These are phyloP conservation scores for Diglossa cyanea DNA, from an alignment of 2,797 vertebrate genomes.

Conservation along the genomic window DNA sequence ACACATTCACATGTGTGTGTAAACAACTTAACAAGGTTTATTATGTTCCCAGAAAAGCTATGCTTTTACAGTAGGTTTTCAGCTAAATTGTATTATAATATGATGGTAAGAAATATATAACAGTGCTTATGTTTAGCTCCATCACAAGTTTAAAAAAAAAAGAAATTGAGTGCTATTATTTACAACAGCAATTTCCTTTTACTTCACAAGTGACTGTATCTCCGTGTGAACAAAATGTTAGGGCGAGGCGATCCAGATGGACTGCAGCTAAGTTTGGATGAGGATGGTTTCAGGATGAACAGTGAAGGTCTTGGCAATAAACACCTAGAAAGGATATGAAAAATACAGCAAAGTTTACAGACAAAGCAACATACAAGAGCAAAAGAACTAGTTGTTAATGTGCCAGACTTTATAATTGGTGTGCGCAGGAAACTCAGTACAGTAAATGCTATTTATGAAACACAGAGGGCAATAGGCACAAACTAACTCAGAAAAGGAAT, in stretches of 20 bases:
- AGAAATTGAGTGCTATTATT: slow-evolving; percentile 60
- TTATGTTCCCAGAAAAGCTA: slow-evolving; percentile 74
- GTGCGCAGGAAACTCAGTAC: neutral
- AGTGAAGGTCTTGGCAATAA: slow-evolving; percentile 94
- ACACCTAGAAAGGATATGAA: slow-evolving; percentile 83
- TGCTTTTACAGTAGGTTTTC: slow-evolving; percentile 65
- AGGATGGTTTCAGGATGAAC: slow-evolving; percentile 91
- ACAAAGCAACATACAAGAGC: neutral
- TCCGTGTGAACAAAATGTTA: slow-evolving; percentile 86
- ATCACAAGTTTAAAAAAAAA: slow-evolving; percentile 45
- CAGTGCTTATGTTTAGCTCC: slow-evolving; percentile 66
- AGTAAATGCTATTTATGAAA: neutral
- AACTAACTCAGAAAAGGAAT: neutral
- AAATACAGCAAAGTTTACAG: slow-evolving; percentile 50
- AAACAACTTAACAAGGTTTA: slow-evolving; percentile 77
- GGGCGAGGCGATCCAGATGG: slow-evolving; percentile 84
- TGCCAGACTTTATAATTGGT: neutral
- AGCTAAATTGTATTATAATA: slow-evolving; percentile 68
- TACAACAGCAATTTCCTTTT: slow-evolving; percentile 55
- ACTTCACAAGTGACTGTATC: slow-evolving; percentile 88
- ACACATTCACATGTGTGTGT: slow-evolving; percentile 75
- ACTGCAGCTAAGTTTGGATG: slow-evolving; percentile 83
- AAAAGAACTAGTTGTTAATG: neutral
- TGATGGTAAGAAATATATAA: slow-evolving; percentile 71
- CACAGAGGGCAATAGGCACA: neutral